Evolutionary conservation across 2,797 vertebrate species (phyloP), one percentile per base, ranked within the genome.

Genomic region (Argyrosomus regius): DNA sequence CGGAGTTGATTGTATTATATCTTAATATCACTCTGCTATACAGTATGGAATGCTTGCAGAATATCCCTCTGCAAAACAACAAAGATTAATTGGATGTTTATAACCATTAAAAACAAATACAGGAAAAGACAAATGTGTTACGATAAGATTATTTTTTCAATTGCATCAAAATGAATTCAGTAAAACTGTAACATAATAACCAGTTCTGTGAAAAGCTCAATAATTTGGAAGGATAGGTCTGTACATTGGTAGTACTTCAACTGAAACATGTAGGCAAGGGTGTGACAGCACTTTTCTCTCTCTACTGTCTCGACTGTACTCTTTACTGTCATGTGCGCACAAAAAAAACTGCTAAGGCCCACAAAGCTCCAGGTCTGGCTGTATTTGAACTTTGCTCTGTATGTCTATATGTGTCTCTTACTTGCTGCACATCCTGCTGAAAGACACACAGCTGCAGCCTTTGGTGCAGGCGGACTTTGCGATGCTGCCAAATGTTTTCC

Each of bases 401-500:
- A 13, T 49, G 49, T 52, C 18, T 72, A 17, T 66, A 16, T n/a
- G 28, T 5, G 18, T 56, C 6, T 35, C 88, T 83, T 83, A 99
- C 98, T 95, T 99, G 98, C 87, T 99, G 98, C 22, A 99, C 98
- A 5, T 99, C 98, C 93, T 99, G 98, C 75, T 99, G 98, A 89
- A 99, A 99, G 74, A 99, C 98, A 0, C 98, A 99, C 0, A 99
- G 96, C 91, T 99, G 98, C 81, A 99, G 96, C 22, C 98, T 92
- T 82, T 99, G 98, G 88, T 99, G 98, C 17, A 99, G 95, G 53
- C 98, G 98, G 59, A 99, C 97, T 87, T 99, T 99, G 68, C 98
- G 97, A 88, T 99, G 98, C 88, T 99, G 98, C 98, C 98, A 99
- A 89, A 99, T 99, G 93, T 98, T 99, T 84, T 99, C 98, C 48